Evolutionary conservation across 2,113 vertebrate species (phyloP).

Genomic region (Gasterosteus nipponicus): DNA sequence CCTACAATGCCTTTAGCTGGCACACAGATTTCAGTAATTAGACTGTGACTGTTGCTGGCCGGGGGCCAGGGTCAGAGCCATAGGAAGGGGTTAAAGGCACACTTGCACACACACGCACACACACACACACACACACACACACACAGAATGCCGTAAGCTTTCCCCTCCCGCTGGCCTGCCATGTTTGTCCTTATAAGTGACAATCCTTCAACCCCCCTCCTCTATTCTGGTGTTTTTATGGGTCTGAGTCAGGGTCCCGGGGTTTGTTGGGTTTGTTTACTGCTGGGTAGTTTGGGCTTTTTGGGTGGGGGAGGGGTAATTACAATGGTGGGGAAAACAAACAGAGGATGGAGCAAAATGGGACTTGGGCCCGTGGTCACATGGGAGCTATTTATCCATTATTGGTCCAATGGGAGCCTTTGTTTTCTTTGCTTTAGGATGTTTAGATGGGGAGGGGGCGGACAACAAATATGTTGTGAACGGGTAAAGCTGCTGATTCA

Average conservation of each 20-base stretch:
- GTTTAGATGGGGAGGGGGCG: constrained; percentile 64
- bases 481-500: constrained; percentile 62
- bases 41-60: constrained; percentile 82
- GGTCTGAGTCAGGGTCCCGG: constrained; percentile 73
- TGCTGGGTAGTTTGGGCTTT: constrained; percentile 66
- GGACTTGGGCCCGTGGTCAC: constrained; percentile 71
- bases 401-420: constrained; percentile 71
- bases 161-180: constrained; percentile 49
- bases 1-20: constrained; percentile 79
- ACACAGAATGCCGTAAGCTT: constrained; percentile 36
- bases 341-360: constrained; percentile 74
- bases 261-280: constrained; percentile 76
- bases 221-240: constrained; percentile 70
- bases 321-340: constrained; percentile 81
- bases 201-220: constrained; percentile 41
- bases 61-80: constrained; percentile 69
- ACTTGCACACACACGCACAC: constrained; percentile 10
- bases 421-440: constrained; percentile 72
- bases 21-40: constrained; percentile 81
- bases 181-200: constrained; percentile 63
- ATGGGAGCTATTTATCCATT: constrained; percentile 80
- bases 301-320: constrained; percentile 68
- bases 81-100: constrained; percentile 54
- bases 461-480: constrained; percentile 49
- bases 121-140: constrained; percentile 29